Conservation (phyloP, 2,113 vertebrate genomes). For the Bungarus multicinctus region DNA sequence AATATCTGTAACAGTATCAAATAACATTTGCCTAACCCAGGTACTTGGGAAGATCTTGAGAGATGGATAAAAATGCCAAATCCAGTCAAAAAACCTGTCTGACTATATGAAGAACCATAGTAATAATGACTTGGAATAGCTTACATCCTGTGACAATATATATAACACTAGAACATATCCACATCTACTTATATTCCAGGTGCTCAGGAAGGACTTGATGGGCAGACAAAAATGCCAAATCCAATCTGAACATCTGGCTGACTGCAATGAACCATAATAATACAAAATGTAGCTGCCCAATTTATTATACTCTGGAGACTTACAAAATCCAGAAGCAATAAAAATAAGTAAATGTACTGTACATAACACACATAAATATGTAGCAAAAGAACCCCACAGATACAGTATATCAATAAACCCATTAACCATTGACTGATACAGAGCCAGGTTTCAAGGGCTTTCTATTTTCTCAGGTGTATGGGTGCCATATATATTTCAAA, state of each 20-base stretch:
- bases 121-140: neutral
- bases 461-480: neutral
- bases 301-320: neutral
- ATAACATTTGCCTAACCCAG: too few relatives aligned
- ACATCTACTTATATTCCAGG: neutral
- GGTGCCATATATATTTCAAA: neutral
- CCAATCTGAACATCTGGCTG: neutral
- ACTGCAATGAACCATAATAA: neutral
- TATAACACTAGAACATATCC: neutral
- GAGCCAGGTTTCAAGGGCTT: neutral
- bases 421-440: neutral
- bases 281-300: neutral
- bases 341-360: neutral
- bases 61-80: neutral
- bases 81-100: neutral
- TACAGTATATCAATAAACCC: neutral
- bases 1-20: too few relatives aligned
- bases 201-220: neutral
- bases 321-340: neutral
- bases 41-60: neutral
- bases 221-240: neutral
- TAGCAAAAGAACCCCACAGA: neutral
- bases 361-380: neutral
- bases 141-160: neutral
- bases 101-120: neutral